Conservation (phyloP, 1,140 invertebrate species). For the Acromyrmex heyeri region DNA sequence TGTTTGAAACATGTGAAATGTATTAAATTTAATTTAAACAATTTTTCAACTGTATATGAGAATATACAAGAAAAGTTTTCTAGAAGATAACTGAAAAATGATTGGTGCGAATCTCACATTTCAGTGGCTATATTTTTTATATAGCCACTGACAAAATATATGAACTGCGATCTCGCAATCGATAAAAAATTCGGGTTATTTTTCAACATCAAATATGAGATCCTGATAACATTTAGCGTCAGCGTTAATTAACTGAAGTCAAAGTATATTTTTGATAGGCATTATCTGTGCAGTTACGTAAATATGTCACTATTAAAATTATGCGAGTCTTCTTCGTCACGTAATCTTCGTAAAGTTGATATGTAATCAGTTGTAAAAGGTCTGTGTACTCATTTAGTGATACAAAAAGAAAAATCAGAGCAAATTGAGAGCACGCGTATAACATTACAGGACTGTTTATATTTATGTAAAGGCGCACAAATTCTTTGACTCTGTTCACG, state of each 20-base stretch:
- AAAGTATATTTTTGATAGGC: neutral
- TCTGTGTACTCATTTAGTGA: neutral
- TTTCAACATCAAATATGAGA: neutral
- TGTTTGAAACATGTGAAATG: no score
- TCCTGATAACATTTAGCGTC: neutral
- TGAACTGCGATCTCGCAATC: neutral
- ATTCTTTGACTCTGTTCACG: conserved; percentile 27
- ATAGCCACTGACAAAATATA: neutral
- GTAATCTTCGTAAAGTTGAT: neutral
- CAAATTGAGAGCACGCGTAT: neutral
- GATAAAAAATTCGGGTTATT: neutral
- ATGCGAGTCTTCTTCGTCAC: neutral
- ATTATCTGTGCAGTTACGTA: conserved; percentile 8
- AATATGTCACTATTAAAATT: neutral
- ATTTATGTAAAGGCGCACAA: neutral
- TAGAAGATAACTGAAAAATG: conserved; percentile 18
- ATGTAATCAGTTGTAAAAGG: neutral
- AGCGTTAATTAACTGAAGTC: neutral
- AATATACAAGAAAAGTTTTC: neutral
- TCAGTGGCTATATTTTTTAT: neutral
- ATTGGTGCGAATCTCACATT: neutral
- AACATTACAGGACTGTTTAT: neutral
- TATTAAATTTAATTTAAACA: no score
- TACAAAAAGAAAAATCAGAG: neutral
- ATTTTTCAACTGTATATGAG: no score